Evolutionary conservation across 2,113 vertebrate genomes (phyloP).

Genomic region (Phalacrocorax carbo): DNA sequence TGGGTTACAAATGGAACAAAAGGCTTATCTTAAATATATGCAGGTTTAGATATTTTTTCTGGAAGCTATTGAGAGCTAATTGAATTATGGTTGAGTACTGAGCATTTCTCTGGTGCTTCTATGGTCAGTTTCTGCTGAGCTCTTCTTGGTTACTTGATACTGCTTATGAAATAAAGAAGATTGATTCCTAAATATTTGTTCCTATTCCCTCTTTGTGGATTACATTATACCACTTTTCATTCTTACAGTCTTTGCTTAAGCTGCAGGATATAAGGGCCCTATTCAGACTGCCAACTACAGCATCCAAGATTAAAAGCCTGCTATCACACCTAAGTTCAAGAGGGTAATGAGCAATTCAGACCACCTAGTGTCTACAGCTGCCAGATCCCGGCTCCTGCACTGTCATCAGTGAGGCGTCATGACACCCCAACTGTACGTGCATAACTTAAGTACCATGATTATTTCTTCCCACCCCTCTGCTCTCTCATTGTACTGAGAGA

Average conservation of each 20-base stretch:
- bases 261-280: conserved; percentile 10
- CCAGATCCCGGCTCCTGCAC: background rate
- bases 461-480: background rate
- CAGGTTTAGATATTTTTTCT: conserved; percentile 38
- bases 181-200: conserved; percentile 51
- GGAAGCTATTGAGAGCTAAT: conserved; percentile 51
- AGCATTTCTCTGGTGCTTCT: background rate
- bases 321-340: background rate
- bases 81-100: conserved; percentile 21
- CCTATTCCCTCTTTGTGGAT: conserved; percentile 39
- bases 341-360: conserved; percentile 33
- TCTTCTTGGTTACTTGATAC: conserved; percentile 51
- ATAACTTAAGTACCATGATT: background rate
- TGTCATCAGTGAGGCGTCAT: background rate
- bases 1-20: conserved; percentile 60
- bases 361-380: conserved; percentile 44
- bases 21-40: conserved; percentile 57
- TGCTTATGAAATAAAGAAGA: conserved; percentile 44
- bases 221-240: conserved; percentile 45
- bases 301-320: conserved; percentile 28
- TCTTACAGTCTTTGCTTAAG: conserved; percentile 34
- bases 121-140: conserved; percentile 34
- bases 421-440: background rate
- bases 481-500: background rate
- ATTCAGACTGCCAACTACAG: background rate